Conservation (phyloP, 2,113 vertebrate genomes). For the Nannobrachium achirus region DNA sequence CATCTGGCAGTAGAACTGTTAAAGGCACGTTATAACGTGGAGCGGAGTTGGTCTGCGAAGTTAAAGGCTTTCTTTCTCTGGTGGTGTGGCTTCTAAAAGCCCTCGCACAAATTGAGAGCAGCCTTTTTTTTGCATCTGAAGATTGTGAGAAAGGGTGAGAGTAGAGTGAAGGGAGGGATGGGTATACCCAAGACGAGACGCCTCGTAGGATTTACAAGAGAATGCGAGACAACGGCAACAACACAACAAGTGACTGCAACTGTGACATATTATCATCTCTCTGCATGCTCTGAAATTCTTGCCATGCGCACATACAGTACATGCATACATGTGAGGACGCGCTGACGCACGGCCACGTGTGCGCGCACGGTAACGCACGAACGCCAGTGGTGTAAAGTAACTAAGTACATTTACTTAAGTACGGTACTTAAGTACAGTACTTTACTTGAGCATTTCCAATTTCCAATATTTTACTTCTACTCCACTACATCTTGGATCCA, state of each 20-base stretch:
- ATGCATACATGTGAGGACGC: not conserved
- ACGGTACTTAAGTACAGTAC: too few relatives aligned
- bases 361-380: too few relatives aligned
- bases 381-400: too few relatives aligned
- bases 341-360: conserved; percentile 38
- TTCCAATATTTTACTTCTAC: too few relatives aligned
- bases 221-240: conserved; percentile 40
- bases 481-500: too few relatives aligned
- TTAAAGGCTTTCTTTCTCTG: conserved; percentile 64
- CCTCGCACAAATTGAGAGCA: conserved; percentile 7
- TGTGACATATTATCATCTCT: conserved; percentile 63
- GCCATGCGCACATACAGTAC: not conserved
- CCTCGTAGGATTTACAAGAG: conserved; percentile 44
- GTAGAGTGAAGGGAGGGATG: conserved; percentile 6
- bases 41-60: conserved; percentile 59
- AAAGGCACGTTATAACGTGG: too few relatives aligned
- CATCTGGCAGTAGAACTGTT: too few relatives aligned
- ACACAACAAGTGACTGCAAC: conserved; percentile 43
- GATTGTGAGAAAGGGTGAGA: conserved; percentile 49
- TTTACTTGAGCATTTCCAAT: too few relatives aligned
- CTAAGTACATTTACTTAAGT: too few relatives aligned
- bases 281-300: conserved; percentile 43
- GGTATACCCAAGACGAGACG: conserved; percentile 37
- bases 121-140: conserved; percentile 11
- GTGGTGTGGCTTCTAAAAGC: conserved; percentile 64